A percentile compares a stretch with the other conserved stretches of the same genome.
Conservation (phyloP, 2,113 vertebrate species). For the Lucifuga dentata region DNA sequence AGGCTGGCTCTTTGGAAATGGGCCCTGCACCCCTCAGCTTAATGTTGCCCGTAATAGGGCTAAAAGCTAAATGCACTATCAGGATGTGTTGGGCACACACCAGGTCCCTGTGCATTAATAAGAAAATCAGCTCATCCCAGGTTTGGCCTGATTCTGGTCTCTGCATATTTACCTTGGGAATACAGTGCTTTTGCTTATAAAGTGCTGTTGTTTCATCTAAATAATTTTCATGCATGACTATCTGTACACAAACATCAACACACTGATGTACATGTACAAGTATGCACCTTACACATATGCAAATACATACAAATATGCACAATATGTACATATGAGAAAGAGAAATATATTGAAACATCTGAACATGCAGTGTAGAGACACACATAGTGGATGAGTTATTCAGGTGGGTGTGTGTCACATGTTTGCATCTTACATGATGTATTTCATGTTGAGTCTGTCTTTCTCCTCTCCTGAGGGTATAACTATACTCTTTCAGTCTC, state of each 20-base stretch:
- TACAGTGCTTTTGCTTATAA: conserved; percentile 6
- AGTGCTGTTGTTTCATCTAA: conserved; percentile 9
- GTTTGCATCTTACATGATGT: conserved; percentile 43
- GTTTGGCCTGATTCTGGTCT: conserved; percentile 47
- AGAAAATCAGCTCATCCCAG: conserved; percentile 59
- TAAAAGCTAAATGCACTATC: conserved; percentile 75
- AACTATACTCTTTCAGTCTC: conserved; percentile 30
- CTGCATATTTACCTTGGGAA: conserved; percentile 26
- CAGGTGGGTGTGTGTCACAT: conserved; percentile 24
- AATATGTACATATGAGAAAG: background rate
- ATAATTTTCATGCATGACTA: conserved; percentile 14
- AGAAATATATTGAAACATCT: background rate
- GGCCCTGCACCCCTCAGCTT: conserved; percentile 69
- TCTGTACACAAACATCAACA: background rate
- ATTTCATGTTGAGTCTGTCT: conserved; percentile 46
- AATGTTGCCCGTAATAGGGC: conserved; percentile 73
- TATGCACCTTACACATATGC: background rate
- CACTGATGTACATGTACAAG: background rate
- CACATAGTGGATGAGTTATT: conserved; percentile 8
- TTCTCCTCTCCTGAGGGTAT: conserved; percentile 50
- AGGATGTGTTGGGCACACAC: conserved; percentile 54
- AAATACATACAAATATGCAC: background rate
- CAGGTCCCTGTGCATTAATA: conserved; percentile 71
- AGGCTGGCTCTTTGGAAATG: conserved; percentile 72
- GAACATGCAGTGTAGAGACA: background rate